These are phyloP conservation scores for Dyspetes luteomarginatus DNA, from an alignment of 2,888 invertebrate genomes.

Conservation along the genomic window DNA sequence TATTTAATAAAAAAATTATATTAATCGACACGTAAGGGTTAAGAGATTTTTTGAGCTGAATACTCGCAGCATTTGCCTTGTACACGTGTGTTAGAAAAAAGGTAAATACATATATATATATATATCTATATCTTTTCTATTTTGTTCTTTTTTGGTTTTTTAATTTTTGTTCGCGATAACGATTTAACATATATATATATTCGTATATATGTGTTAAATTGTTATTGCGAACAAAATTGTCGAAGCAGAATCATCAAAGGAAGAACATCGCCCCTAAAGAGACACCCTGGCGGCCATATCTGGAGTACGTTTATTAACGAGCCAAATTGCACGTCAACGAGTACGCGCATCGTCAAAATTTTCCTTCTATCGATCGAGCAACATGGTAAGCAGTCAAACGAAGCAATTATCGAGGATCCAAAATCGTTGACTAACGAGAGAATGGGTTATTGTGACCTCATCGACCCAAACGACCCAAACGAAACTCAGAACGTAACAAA, in stretches of 20 bases:
- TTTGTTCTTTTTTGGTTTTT: no score
- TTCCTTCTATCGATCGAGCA: constrained; percentile 60
- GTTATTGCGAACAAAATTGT: constrained; percentile 18
- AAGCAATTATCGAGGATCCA: constrained; percentile 63
- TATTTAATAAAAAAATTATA: no score
- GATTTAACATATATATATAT: neutral
- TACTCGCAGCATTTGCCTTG: no score
- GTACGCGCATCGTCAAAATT: constrained; percentile 57
- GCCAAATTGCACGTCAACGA: constrained; percentile 63
- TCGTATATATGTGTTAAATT: constrained; percentile 3
- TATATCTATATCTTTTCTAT: neutral
- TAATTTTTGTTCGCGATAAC: no score
- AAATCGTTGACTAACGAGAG: constrained; percentile 41
- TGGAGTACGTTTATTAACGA: constrained; percentile 66
- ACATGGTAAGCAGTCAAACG: constrained; percentile 57
- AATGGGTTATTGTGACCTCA: no score
- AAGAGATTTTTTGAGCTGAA: no score
- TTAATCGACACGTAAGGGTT: no score
- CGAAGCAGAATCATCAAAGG: constrained; percentile 15
- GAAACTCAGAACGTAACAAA: constrained; percentile 15
- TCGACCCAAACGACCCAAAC: no score
- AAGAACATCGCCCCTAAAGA: constrained; percentile 54
- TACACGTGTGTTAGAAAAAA: no score
- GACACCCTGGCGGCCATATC: constrained; percentile 5
- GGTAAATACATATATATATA: neutral